Conservation (phyloP, 1,140 invertebrate species). For the Cecropterus lyciades region DNA sequence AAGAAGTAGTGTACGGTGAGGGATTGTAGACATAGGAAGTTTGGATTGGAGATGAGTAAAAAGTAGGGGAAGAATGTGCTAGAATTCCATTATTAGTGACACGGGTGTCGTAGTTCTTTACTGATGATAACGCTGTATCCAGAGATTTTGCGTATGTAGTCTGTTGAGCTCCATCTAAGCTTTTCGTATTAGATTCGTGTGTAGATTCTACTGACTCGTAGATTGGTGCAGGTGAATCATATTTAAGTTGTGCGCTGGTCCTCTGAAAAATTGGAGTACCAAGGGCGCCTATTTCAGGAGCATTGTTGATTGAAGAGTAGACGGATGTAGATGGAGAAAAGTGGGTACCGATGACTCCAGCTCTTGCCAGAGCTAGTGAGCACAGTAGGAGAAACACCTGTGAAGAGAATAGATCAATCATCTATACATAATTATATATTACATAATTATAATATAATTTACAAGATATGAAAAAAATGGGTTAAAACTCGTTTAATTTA, state of each 20-base stretch:
- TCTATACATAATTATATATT: neutral
- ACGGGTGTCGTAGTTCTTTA: constrained; percentile 40
- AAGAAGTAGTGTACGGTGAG: constrained; percentile 14
- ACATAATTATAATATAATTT: too few relatives aligned
- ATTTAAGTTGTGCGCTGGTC: constrained; percentile 14
- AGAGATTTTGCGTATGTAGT: constrained; percentile 36
- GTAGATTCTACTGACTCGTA: constrained; percentile 23
- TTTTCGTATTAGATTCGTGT: constrained; percentile 37
- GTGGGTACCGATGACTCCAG: constrained; percentile 29
- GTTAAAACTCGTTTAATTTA: too few relatives aligned
- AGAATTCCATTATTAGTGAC: constrained; percentile 30
- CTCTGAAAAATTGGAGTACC: constrained; percentile 38
- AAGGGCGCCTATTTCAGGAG: constrained; percentile 10
- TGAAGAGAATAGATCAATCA: constrained; percentile 12
- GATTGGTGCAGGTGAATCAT: constrained; percentile 2
- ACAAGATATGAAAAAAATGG: too few relatives aligned
- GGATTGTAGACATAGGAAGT: constrained; percentile 24
- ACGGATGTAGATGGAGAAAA: constrained; percentile 25
- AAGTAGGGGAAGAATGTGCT: constrained; percentile 29
- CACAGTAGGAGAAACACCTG: constrained; percentile 40
- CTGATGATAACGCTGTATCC: constrained; percentile 28
- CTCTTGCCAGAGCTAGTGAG: constrained; percentile 33
- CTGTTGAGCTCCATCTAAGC: constrained; percentile 35
- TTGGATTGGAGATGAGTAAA: constrained; percentile 37
- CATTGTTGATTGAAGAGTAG: constrained; percentile 33